A percentile compares a stretch with the other conserved stretches of the same genome.
phyloP scores from a whole-genome alignment of 2,888 invertebrate species.

The Torymus aiolomorphi region DNA sequence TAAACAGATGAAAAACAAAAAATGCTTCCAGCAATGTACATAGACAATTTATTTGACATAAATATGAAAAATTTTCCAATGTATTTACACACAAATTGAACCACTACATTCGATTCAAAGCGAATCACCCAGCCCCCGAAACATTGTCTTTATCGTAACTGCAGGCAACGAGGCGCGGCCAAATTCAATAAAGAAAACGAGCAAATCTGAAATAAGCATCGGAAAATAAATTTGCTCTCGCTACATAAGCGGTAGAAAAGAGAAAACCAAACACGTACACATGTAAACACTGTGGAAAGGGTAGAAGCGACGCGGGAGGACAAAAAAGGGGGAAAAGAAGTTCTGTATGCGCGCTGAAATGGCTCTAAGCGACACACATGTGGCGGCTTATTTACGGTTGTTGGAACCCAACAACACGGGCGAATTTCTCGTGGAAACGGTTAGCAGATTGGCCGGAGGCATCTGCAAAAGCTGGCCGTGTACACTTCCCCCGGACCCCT shows the following conservation, averaged over 20 bases:
- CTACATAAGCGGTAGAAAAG: not conserved
- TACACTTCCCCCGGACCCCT: constrained; percentile 26
- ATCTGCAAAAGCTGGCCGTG: constrained; percentile 3
- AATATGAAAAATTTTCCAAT: not conserved
- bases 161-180: constrained; percentile 1
- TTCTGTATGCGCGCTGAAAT: too few species aligned
- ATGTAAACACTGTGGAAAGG: not conserved
- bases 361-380: not conserved
- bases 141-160: not conserved
- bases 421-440: constrained; percentile 59
- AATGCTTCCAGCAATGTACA: too few species aligned
- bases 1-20: too few species aligned
- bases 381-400: constrained; percentile 47
- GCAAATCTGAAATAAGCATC: constrained; percentile 28
- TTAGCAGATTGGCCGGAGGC: constrained; percentile 59
- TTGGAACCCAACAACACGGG: constrained; percentile 56
- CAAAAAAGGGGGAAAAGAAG: too few species aligned
- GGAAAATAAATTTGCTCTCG: constrained; percentile 27
- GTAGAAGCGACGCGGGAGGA: too few species aligned
- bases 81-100: not conserved
- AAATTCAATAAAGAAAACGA: constrained; percentile 41
- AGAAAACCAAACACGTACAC: not conserved
- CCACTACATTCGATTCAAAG: not conserved
- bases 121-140: too few species aligned
- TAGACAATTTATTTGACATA: too few species aligned